Base-by-base conservation (phyloP, 2,888 invertebrate species). In the Sceliomorpha sp. region DNA sequence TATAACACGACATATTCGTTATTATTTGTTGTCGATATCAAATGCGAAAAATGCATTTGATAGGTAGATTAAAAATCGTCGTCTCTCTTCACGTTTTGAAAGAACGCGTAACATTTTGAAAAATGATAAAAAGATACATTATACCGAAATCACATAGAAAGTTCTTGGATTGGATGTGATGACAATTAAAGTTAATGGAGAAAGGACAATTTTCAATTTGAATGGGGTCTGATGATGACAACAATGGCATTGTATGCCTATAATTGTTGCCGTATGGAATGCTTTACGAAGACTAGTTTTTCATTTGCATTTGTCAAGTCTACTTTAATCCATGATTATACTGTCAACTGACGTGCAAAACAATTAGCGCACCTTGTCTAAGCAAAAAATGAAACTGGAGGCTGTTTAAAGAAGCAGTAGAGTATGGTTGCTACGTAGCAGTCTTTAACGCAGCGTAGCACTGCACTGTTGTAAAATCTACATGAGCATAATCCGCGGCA, bases 361-460 rank as follows among this genome's bases (percentile, higher is more conserved):
- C 50, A 67, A 67, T 67, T 60, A 67, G 58, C 47, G 47, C 39
- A 53, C 27, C 8, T 12, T 9, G 15, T 13, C 6, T 29, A 4
- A 32, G 26, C 31, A 42, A 55, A 24, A 24, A 39, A 56, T 20
- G 5, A 20, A 20, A 34, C 36, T 37, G 24, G 36, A 40, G 56
- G 51, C 67, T 29, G 59, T 2, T 6, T 9, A 47, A 51, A 67
- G 55, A 59, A 42, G 32, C 59, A 66, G 7, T 37, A 47, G 40
- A 34, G 47, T 45, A 67, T 67, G 40, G 47, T 59, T 53, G 36
- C 20, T 34, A 17, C 8, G 17, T 7, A n/a, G 34, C 13, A n/a
- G n/a, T 34, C 26, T 32, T 29, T 39, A 66, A 69, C 50, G 64
- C 39, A 55, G 63, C 47, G 45, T 67, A 73, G 70, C 72, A 36